Conservation (phyloP, 2,888 invertebrate genomes). For the Smittia sp. region DNA sequence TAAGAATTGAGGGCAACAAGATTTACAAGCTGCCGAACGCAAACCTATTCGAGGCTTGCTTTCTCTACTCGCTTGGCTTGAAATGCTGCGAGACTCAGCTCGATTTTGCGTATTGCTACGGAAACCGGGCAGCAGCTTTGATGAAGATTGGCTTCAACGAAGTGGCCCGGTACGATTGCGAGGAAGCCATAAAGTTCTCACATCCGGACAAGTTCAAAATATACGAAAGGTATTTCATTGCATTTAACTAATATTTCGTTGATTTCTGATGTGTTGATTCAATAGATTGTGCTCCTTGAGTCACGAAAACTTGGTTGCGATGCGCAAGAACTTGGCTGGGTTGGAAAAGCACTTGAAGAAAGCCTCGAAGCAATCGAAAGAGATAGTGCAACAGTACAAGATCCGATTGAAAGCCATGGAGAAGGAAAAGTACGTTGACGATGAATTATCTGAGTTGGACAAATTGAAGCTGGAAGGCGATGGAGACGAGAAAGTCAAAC, state of each 20-base stretch:
- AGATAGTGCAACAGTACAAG: slow-evolving; percentile 25
- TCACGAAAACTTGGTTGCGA: neutral
- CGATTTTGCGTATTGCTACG: slow-evolving; percentile 45
- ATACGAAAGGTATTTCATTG: slow-evolving; percentile 12
- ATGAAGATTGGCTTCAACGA: slow-evolving; percentile 48
- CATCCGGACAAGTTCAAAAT: slow-evolving; percentile 43
- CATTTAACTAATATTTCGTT: too few relatives aligned
- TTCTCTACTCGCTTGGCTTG: slow-evolving; percentile 4
- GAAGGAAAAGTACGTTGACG: slow-evolving; percentile 33
- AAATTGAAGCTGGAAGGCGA: neutral
- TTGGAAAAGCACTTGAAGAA: slow-evolving; percentile 30
- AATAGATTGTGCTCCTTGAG: neutral
- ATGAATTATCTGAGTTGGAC: neutral
- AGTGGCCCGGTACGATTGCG: slow-evolving; percentile 49
- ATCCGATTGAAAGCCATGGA: slow-evolving; percentile 32
- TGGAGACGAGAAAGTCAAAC: slow-evolving; percentile 25
- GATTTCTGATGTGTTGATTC: neutral
- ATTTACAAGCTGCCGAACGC: slow-evolving; percentile 23
- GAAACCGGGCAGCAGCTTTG: slow-evolving; percentile 50
- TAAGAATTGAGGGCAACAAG: slow-evolving; percentile 32
- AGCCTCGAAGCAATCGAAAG: slow-evolving; percentile 25
- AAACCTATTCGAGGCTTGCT: slow-evolving; percentile 19
- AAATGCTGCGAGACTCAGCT: slow-evolving; percentile 1
- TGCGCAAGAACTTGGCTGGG: slow-evolving; percentile 20
- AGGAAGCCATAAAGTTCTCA: slow-evolving; percentile 47